These are phyloP conservation scores for Portevinia maculata DNA, from an alignment of 2,888 invertebrate genomes.

Conservation along the genomic window DNA sequence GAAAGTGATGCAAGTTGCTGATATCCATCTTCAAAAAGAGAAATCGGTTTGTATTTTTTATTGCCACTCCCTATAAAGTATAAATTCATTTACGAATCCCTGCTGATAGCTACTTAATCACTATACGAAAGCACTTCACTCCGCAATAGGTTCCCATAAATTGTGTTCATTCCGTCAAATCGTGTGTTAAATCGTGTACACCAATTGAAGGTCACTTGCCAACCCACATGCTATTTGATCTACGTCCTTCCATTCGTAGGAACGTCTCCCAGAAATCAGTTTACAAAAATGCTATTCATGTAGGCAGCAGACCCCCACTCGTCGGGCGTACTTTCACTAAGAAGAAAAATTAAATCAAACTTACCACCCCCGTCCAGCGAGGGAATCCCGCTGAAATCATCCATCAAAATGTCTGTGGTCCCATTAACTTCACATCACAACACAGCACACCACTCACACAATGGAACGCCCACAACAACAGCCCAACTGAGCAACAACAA, in stretches of 20 bases:
- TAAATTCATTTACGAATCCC: constrained; percentile 19
- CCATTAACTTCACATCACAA: constrained; percentile 60
- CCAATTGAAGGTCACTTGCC: constrained; percentile 52
- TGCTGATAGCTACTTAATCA: constrained; percentile 26
- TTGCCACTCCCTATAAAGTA: no score
- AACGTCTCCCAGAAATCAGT: background rate
- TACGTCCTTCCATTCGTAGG: background rate
- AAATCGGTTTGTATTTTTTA: no score
- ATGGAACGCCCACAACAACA: constrained; percentile 43
- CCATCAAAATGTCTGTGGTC: constrained; percentile 71
- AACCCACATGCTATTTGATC: constrained; percentile 6
- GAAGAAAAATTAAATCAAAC: constrained; percentile 34
- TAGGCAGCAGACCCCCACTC: background rate
- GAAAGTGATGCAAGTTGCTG: no score
- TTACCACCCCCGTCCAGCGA: constrained; percentile 65
- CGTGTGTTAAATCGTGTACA: constrained; percentile 9
- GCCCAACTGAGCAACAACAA: constrained; percentile 50
- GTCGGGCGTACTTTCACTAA: constrained; percentile 44
- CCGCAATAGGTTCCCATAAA: background rate
- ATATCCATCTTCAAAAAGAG: no score
- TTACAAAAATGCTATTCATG: constrained; percentile 35
- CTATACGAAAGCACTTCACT: constrained; percentile 22
- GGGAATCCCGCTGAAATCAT: constrained; percentile 72
- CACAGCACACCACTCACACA: constrained; percentile 36
- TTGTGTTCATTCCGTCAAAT: background rate